A percentile compares a stretch with the other conserved stretches of the same genome.
phyloP scores from a whole-genome alignment of 2,888 invertebrate species.

The Papilio demoleus region DNA sequence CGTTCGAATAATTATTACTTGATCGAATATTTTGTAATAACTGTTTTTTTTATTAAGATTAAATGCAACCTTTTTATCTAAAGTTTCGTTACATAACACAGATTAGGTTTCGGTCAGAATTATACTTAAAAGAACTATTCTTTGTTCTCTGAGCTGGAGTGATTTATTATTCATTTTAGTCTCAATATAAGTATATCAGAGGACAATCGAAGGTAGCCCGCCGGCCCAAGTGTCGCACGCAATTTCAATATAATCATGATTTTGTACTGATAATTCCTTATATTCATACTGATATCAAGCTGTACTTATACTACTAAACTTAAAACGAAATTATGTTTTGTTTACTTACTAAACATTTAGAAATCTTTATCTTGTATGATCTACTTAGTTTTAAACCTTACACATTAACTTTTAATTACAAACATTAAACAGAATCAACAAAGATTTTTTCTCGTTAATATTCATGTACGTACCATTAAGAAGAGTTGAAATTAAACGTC shows the following conservation, averaged over 20 bases:
- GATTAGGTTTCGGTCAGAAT: too few relatives aligned
- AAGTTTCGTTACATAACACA: conserved; percentile 29
- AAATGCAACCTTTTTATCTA: too few relatives aligned
- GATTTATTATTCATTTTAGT: conserved; percentile 12
- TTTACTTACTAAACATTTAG: too few relatives aligned
- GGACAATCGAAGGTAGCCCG: neutral
- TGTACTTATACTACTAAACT: too few relatives aligned
- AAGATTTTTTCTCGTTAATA: conserved; percentile 41
- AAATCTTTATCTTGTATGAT: neutral
- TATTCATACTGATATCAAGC: too few relatives aligned
- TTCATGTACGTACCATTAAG: conserved; percentile 46
- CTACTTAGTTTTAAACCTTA: neutral
- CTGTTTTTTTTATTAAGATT: too few relatives aligned
- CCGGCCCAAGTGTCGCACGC: too few relatives aligned
- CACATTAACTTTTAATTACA: neutral
- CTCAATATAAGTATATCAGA: conserved; percentile 13
- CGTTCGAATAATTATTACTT: neutral
- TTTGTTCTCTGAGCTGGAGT: neutral
- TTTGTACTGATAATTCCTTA: conserved; percentile 1
- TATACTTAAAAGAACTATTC: too few relatives aligned
- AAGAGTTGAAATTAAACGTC: conserved; percentile 46
- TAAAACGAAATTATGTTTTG: too few relatives aligned
- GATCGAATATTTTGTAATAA: conserved; percentile 47
- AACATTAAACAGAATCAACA: conserved; percentile 2
- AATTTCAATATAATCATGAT: conserved; percentile 4